Evolutionary conservation across 1,140 invertebrate species (phyloP).

Genomic region (Popillia japonica): DNA sequence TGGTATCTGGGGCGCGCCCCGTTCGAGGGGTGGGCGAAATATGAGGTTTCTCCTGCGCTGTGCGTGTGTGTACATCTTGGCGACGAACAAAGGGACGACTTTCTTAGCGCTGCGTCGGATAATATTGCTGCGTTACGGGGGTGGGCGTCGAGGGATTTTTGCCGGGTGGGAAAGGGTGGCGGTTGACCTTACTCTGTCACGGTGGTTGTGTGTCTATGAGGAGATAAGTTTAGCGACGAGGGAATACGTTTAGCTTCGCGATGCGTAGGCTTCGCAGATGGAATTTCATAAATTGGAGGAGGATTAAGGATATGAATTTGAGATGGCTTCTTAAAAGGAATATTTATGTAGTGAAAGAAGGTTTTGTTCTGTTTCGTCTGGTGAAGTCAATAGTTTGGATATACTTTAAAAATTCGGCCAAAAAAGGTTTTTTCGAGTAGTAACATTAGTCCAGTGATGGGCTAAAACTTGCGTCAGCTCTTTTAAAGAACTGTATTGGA

Average conservation of each 20-base stretch:
- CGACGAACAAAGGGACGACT: neutral
- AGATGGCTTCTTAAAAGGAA: too few species aligned
- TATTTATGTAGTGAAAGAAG: too few species aligned
- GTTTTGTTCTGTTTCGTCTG: too few species aligned
- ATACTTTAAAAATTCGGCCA: too few species aligned
- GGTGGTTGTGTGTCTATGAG: neutral
- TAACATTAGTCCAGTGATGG: too few species aligned
- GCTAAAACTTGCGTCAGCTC: too few species aligned
- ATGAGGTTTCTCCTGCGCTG: neutral
- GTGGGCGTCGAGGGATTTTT: neutral
- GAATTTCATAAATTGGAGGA: neutral
- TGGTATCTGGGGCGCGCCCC: neutral
- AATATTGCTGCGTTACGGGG: neutral
- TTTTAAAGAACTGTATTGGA: too few species aligned
- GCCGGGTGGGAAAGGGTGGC: neutral
- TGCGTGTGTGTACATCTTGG: neutral
- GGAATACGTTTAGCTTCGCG: neutral
- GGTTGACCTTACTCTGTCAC: neutral
- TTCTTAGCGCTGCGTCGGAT: neutral
- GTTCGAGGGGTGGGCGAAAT: neutral
- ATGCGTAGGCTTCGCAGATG: neutral
- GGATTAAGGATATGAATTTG: neutral
- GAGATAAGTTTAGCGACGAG: neutral
- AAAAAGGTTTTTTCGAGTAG: too few species aligned
- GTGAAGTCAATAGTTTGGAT: too few species aligned